Evolutionary conservation across 1,140 invertebrate species (phyloP).

Genomic region (Philotrypesis tridentata): DNA sequence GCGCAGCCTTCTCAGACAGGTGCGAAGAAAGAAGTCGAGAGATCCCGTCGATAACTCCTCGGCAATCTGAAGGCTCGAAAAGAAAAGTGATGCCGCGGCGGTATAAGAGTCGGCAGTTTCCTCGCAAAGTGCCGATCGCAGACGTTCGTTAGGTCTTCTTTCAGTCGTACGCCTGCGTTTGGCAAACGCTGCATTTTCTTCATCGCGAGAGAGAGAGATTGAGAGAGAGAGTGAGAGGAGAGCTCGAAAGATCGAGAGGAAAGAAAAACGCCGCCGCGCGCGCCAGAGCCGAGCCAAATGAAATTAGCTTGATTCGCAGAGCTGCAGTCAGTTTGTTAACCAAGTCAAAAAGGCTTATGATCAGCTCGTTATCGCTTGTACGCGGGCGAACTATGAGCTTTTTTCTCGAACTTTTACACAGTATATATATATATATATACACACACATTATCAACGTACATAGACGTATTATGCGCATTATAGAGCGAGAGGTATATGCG

Average conservation of each 20-base stretch:
- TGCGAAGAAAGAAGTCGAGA: neutral
- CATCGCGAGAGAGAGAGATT: no score
- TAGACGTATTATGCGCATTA: no score
- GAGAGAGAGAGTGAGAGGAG: no score
- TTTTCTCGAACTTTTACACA: neutral
- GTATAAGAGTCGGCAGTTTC: neutral
- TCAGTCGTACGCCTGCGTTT: conserved; percentile 48
- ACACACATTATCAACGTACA: no score
- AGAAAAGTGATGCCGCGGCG: neutral
- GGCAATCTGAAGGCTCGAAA: neutral
- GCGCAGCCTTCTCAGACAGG: neutral
- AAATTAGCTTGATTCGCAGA: conserved; percentile 15
- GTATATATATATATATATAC: neutral
- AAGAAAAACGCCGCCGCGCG: neutral
- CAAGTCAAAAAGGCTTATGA: neutral
- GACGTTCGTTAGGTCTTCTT: conserved; percentile 53
- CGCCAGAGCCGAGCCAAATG: neutral
- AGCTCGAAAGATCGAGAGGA: neutral
- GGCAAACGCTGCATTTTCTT: conserved; percentile 1
- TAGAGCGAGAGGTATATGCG: no score
- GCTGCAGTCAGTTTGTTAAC: conserved; percentile 8
- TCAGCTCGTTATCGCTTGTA: neutral
- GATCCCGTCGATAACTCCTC: neutral
- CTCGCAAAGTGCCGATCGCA: conserved; percentile 37
- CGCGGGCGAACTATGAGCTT: neutral